Conservation (phyloP, 2,888 invertebrate genomes). For the Andrena minutula region DNA sequence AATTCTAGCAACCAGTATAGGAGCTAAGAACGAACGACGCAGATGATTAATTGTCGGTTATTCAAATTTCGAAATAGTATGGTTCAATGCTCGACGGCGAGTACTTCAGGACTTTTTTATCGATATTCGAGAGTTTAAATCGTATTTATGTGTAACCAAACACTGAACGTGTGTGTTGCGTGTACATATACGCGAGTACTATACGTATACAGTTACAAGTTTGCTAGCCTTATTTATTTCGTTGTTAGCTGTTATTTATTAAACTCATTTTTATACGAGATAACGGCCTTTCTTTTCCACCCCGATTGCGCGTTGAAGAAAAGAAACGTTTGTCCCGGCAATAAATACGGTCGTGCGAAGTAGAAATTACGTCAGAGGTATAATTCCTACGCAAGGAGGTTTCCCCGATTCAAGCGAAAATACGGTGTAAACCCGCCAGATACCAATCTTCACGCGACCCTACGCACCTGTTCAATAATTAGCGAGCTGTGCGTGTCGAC, state of each 20-base stretch:
- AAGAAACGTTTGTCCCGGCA: not conserved
- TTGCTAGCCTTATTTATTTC: slow-evolving; percentile 79
- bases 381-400: no score
- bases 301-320: not conserved
- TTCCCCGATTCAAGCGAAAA: not conserved
- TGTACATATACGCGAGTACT: slow-evolving; percentile 71
- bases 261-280: slow-evolving; percentile 82
- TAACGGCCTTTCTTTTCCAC: slow-evolving; percentile 37
- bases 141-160: slow-evolving; percentile 47
- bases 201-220: slow-evolving; percentile 68
- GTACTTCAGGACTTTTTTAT: slow-evolving; percentile 24
- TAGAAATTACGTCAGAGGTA: not conserved
- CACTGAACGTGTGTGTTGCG: slow-evolving; percentile 63
- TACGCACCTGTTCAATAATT: not conserved
- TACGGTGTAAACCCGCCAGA: not conserved
- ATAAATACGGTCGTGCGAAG: not conserved
- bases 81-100: not conserved
- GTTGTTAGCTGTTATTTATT: slow-evolving; percentile 82
- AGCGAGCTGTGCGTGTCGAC: slow-evolving; percentile 27
- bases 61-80: slow-evolving; percentile 50
- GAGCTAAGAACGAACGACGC: not conserved
- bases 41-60: slow-evolving; percentile 5
- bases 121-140: slow-evolving; percentile 31
- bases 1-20: not conserved
- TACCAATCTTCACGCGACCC: not conserved